Conservation (phyloP, 2,113 vertebrate genomes). For the Meleagris gallopavo region DNA sequence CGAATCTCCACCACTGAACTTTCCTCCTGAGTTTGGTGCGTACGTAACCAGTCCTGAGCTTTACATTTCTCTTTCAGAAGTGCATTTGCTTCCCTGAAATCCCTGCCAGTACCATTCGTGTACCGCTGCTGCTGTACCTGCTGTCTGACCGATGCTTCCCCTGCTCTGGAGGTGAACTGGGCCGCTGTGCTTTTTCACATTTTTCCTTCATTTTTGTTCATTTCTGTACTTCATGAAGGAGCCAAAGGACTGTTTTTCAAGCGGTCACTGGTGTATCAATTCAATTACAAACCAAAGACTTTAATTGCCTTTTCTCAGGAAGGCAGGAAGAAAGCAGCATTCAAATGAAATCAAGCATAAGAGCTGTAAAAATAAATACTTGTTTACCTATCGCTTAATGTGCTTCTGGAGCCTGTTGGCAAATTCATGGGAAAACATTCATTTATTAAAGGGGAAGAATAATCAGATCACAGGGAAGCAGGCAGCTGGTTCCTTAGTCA, state of each 20-base stretch:
- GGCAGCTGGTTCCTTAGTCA: neutral
- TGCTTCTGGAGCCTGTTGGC: neutral
- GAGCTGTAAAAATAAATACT: neutral
- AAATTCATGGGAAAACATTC: neutral
- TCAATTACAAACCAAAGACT: neutral
- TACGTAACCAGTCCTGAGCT: neutral
- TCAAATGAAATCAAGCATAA: neutral
- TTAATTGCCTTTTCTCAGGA: neutral
- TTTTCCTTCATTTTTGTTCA: neutral
- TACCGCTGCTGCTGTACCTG: neutral
- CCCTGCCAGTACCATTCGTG: neutral
- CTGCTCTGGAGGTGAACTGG: neutral
- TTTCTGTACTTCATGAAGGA: neutral
- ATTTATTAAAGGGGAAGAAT: neutral
- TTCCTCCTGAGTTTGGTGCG: neutral
- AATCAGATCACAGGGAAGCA: neutral
- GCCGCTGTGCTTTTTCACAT: rapidly evolving
- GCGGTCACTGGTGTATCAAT: neutral
- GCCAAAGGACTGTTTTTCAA: neutral
- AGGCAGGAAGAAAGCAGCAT: neutral
- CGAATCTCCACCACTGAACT: neutral
- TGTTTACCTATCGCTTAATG: neutral
- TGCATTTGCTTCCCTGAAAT: neutral
- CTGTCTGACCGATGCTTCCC: neutral
- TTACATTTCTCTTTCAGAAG: neutral